Base-by-base conservation (phyloP, 2,797 vertebrate species). In the Arnoldichthys spilopterus region DNA sequence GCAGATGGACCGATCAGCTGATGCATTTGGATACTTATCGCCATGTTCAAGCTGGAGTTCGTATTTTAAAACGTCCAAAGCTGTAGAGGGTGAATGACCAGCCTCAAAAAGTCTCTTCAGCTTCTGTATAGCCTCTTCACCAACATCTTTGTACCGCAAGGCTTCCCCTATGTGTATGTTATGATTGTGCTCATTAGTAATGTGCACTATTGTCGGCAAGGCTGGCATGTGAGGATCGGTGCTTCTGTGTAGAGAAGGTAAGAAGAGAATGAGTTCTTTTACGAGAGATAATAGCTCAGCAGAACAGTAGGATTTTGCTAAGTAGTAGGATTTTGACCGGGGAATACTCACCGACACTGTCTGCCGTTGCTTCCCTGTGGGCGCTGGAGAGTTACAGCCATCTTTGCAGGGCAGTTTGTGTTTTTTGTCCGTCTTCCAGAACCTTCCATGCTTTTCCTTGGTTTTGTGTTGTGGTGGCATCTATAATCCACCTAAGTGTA, bases 391-490 rank as follows among this genome's bases (percentile, higher is more conserved):
- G 82, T 74, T 37, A 84, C 66, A 26, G 82, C 83, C 81, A 86
- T 82, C 16, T 83, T 86, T 6, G 83, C 83, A 67, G 82, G 81
- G 62, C 85, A 86, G 72, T 84, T 84, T 32, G 85, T 84, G 63
- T 86, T 86, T 74, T 83, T 84, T 54, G 81, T 63, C 12, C 69
- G 71, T 49, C 77, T 77, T 6, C 72, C 26, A n/a, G 81, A 72
- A 37, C 63, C 73, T 37, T 74, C 74, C 54, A 80, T 24, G 9
- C 64, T 75, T 73, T 83, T 81, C 3, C 77, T 74, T 37, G 77
- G 77, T 59, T 82, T 78, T 22, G 85, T 84, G 74, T 84, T 86
- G 76, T 84, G 85, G 13, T 86, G 85, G 49, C 85, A 86, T 79
- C 85, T 83, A 40, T 83, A 67, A 66, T 86, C 85, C n/a, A 83